Conservation (phyloP, 2,888 invertebrate genomes). For the Tanytarsus gracilentus region DNA sequence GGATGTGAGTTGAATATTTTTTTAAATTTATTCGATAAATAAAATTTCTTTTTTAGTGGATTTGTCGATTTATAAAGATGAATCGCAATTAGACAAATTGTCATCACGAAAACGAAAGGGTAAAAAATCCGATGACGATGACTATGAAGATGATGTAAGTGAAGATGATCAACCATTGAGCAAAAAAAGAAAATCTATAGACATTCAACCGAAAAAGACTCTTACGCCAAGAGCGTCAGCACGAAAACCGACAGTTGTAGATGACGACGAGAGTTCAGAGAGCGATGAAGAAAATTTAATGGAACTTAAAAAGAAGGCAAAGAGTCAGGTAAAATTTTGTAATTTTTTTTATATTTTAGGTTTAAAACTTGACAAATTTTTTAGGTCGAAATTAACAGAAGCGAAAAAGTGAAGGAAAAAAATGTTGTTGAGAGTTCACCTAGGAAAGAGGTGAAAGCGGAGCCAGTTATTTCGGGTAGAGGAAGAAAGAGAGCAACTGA, state of each 20-base stretch:
- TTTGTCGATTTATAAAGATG: conserved; percentile 72
- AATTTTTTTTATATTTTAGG: background rate
- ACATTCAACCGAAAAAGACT: conserved; percentile 21
- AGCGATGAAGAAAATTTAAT: conserved; percentile 36
- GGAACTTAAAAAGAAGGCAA: conserved; percentile 23
- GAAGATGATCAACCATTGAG: conserved; percentile 30
- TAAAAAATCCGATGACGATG: conserved; percentile 36
- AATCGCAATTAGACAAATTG: conserved; percentile 62
- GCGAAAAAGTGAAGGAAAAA: conserved; percentile 30
- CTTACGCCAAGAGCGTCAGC: conserved; percentile 35
- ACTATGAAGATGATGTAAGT: conserved; percentile 30
- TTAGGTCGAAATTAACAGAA: background rate
- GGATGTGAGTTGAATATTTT: conserved; percentile 54
- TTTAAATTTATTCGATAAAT: conserved; percentile 7
- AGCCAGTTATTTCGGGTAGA: no score
- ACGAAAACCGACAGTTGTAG: conserved; percentile 32
- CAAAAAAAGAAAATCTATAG: conserved; percentile 34
- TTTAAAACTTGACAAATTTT: background rate
- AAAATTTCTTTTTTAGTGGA: conserved; percentile 55
- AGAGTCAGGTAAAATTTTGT: background rate
- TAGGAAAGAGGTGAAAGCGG: background rate
- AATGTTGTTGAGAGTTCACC: conserved; percentile 1
- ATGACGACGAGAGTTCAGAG: conserved; percentile 34
- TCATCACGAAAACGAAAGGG: conserved; percentile 41
- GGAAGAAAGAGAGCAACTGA: no score